Conservation (phyloP, 1,140 invertebrate genomes). For the Eumaeus atala region DNA sequence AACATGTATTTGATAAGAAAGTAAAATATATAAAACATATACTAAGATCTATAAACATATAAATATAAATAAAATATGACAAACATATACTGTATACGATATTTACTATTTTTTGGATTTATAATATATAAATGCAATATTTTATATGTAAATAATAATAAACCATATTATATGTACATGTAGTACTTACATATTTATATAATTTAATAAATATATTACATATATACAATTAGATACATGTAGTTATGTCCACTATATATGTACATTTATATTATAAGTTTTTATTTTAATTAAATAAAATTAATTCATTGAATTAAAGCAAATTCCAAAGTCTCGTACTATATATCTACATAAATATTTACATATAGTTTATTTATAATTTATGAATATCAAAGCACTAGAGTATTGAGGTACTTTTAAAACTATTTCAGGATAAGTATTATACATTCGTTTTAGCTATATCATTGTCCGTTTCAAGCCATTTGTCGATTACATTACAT, state of each 20-base stretch:
- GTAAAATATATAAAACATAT: conserved; percentile 21
- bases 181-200: not conserved
- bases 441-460: conserved; percentile 20
- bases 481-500: conserved; percentile 22
- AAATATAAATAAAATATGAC: conserved; percentile 19
- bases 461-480: conserved; percentile 35
- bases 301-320: conserved; percentile 43
- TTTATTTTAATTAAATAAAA: conserved; percentile 17
- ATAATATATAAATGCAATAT: conserved; percentile 53
- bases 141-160: conserved; percentile 17
- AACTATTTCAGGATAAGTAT: conserved; percentile 27
- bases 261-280: conserved; percentile 25
- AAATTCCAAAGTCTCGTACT: conserved; percentile 52
- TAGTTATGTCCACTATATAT: conserved; percentile 26
- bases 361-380: conserved; percentile 39
- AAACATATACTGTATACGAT: conserved; percentile 19
- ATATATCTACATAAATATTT: conserved; percentile 32
- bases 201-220: conserved; percentile 13
- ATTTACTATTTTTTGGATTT: conserved; percentile 25
- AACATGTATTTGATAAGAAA: conserved; percentile 17
- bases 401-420: conserved; percentile 51
- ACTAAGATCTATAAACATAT: conserved; percentile 25
- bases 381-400: conserved; percentile 28
- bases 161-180: conserved; percentile 5
- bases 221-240: conserved; percentile 23